Percentiles rank a stretch among this genome's conserved stretches.
These are phyloP conservation scores for Hipposideros armiger DNA, from an alignment of 2,113 vertebrate genomes.

Conservation along the genomic window DNA sequence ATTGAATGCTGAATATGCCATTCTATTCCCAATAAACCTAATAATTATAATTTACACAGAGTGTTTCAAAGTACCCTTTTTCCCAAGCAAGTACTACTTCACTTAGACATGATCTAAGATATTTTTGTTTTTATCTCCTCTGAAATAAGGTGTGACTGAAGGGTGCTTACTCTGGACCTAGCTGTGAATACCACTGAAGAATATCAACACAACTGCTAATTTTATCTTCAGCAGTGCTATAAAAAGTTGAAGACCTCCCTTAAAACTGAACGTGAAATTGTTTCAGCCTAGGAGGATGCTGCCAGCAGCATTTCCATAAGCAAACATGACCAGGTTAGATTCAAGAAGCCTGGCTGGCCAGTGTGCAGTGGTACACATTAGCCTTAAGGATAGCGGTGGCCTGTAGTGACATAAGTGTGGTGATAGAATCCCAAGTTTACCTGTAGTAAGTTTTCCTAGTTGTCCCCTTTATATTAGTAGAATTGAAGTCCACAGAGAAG, in stretches of 20 bases:
- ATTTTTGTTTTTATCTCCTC: conserved; percentile 53
- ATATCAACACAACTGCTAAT: not conserved
- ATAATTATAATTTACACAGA: not conserved
- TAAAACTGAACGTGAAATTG: conserved; percentile 14
- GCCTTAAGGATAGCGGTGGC: not conserved
- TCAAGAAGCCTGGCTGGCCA: not conserved
- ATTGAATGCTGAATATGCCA: not conserved
- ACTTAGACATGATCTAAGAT: not conserved
- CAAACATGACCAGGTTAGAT: not conserved
- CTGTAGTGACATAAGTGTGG: not conserved
- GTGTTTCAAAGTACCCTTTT: conserved; percentile 22
- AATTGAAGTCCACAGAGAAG: not conserved
- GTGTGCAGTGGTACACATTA: not conserved
- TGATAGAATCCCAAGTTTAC: not conserved
- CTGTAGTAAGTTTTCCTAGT: not conserved
- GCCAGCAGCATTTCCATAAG: not conserved
- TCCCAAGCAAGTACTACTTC: conserved; percentile 3
- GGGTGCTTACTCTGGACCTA: conserved; percentile 5
- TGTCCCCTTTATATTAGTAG: not conserved
- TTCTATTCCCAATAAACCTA: not conserved
- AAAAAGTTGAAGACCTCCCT: not conserved
- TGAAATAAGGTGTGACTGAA: conserved; percentile 51
- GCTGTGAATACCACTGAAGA: not conserved
- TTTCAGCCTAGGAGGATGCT: not conserved
- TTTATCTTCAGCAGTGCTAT: not conserved